Evolutionary conservation across 1,140 invertebrate genomes (phyloP).

Genomic region (Odontomachus brunneus): DNA sequence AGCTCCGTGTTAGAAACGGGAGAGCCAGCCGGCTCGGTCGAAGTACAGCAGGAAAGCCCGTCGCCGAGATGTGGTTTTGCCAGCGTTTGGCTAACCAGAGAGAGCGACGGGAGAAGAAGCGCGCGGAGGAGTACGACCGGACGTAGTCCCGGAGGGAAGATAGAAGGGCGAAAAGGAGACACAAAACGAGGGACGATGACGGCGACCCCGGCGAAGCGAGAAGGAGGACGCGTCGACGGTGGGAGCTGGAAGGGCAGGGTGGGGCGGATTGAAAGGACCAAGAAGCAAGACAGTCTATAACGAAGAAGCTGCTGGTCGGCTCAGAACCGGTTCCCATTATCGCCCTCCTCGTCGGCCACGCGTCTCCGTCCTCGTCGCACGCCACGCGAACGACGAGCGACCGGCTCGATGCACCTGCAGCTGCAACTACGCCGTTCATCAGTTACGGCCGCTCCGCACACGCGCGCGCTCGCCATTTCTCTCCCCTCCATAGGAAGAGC

Average conservation of each 20-base stretch:
- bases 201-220: not conserved
- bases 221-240: too few relatives aligned
- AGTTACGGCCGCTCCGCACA: slow-evolving; percentile 61
- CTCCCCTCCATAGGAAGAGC: not conserved
- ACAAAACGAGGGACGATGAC: slow-evolving; percentile 39
- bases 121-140: slow-evolving; percentile 10
- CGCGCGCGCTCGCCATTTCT: slow-evolving; percentile 13
- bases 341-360: slow-evolving; percentile 52
- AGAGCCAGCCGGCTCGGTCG: slow-evolving; percentile 1
- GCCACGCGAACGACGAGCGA: slow-evolving; percentile 83
- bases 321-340: slow-evolving; percentile 76
- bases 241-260: not conserved
- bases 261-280: slow-evolving; percentile 30
- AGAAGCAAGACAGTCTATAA: slow-evolving; percentile 52
- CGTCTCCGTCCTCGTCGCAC: slow-evolving; percentile 63
- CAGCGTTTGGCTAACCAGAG: slow-evolving; percentile 34
- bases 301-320: slow-evolving; percentile 66
- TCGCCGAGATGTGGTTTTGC: slow-evolving; percentile 51
- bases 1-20: slow-evolving; percentile 2
- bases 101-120: slow-evolving; percentile 2
- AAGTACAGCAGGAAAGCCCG: slow-evolving; percentile 36
- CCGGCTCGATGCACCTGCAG: slow-evolving; percentile 80
- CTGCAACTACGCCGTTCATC: slow-evolving; percentile 74
- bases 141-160: slow-evolving; percentile 33
- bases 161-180: slow-evolving; percentile 28